These are phyloP conservation scores for Nothoprocta perdicaria DNA, from an alignment of 2,113 vertebrate genomes.

Conservation along the genomic window DNA sequence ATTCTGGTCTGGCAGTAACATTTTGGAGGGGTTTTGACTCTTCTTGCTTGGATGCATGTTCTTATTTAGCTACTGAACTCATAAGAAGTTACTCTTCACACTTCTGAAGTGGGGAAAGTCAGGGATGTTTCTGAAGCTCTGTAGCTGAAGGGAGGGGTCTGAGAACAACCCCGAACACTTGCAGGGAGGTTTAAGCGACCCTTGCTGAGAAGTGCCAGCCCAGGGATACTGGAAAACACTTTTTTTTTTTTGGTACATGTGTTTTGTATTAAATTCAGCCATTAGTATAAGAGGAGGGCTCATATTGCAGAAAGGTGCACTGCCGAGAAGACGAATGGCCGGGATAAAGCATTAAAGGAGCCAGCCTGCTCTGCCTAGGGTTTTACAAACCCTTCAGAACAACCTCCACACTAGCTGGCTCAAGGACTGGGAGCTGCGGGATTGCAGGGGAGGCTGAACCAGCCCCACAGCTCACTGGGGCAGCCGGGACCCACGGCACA, in stretches of 20 bases:
- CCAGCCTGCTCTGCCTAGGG: not conserved
- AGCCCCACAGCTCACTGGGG: not conserved
- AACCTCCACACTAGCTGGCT: conserved; percentile 34
- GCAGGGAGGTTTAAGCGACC: conserved; percentile 11
- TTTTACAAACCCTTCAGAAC: not conserved
- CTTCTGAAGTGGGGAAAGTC: not conserved
- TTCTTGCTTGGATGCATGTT: not conserved
- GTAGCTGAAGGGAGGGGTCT: not conserved
- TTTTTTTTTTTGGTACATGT: conserved; percentile 3
- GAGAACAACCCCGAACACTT: not conserved
- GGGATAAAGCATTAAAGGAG: conserved; percentile 23
- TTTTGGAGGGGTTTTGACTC: not conserved
- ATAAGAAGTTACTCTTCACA: not conserved
- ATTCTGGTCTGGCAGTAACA: not conserved
- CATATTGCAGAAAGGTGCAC: conserved; percentile 43
- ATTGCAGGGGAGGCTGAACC: not conserved
- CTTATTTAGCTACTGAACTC: not conserved
- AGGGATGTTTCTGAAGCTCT: not conserved
- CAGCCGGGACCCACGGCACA: not conserved
- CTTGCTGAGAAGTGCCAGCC: not conserved
- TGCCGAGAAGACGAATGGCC: conserved; percentile 34
- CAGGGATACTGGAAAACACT: conserved; percentile 33
- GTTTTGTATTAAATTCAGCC: conserved; percentile 59
- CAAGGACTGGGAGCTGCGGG: not conserved
- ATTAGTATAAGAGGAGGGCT: conserved; percentile 41